phyloP scores from a whole-genome alignment of 2,113 vertebrate species.

The Xerus inauris region DNA sequence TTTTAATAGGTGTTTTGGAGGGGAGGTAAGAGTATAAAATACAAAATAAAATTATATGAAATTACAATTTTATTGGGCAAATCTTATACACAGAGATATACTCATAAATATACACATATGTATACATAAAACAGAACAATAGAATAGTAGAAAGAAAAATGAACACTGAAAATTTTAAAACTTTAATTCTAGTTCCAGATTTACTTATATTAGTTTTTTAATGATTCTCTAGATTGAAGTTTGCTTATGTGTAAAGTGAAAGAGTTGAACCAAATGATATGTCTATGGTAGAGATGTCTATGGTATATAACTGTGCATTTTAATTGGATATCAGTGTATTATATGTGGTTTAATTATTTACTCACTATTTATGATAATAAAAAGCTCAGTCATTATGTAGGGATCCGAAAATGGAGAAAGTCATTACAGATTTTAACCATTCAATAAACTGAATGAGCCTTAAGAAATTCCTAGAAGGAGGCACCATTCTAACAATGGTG shows the following conservation, averaged over 20 bases:
- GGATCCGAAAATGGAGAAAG: neutral
- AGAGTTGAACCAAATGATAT: neutral
- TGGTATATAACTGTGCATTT: neutral
- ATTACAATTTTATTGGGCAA: neutral
- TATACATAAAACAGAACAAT: neutral
- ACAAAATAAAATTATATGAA: neutral
- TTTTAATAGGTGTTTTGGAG: slow-evolving; percentile 29
- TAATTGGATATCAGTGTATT: neutral
- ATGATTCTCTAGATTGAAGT: neutral
- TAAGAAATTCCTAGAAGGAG: neutral
- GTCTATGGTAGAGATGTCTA: neutral
- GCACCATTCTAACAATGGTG: neutral
- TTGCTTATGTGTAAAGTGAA: neutral
- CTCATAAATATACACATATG: neutral
- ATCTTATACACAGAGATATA: neutral
- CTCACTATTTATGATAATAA: neutral
- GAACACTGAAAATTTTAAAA: neutral
- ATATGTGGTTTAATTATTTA: neutral
- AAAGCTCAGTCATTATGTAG: neutral
- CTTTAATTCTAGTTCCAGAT: slow-evolving; percentile 26
- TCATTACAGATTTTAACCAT: neutral
- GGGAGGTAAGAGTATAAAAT: neutral
- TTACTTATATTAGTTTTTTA: neutral
- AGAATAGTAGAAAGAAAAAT: neutral
- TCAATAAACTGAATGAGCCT: neutral